Base-by-base conservation (phyloP, 1,140 invertebrate species). In the Zaprionus gabonicus region DNA sequence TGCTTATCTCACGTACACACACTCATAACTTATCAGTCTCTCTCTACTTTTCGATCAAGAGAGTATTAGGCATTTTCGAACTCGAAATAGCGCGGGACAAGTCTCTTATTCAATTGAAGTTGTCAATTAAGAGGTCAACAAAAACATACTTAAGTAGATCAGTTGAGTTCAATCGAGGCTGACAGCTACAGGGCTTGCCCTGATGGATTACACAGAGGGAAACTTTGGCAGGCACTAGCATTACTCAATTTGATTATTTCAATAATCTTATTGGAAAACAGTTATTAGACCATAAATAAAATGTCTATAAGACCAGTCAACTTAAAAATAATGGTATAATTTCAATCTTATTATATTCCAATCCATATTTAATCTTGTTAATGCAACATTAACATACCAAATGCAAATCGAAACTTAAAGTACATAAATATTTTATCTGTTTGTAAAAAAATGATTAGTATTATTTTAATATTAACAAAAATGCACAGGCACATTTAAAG, bases 51-150 rank as follows among this genome's bases (percentile, higher is more conserved):
- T 63, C 51, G 51, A 49, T 17, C 34, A 28, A 55, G 28, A 53
- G 62, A 41, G 38, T 20, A 65, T 1, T 72, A 44, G 59, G 58
- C 34, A 70, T 49, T 10, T 34, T 75, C 59, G 41, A 64, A 2
- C 31, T 71, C 67, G 67, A 63, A 75, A 57, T 23, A 51, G 46
- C 9, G 20, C 20, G 46, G 9, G 13, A 13, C 23, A 12, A 70
- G 23, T 49, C 66, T 62, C 17, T 60, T 36, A 25, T 44, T 59
- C 73, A 76, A 76, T 71, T 76, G 41, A 71, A 71, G 59, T 59
- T 71, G 44, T 65, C 28, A 76, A 76, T 76, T 76, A 59, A 65
- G 55, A 76, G 73, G 73, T 76, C 73, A 76, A 38, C 46, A 1
- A 12, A 51, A 20, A 25, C 20, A 51, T 25, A 51, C 20, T 25